Percentiles rank a stretch among this genome's conserved stretches.
phyloP scores from a whole-genome alignment of 1,140 invertebrate genomes.

The Dinothrombium tinctorium region DNA sequence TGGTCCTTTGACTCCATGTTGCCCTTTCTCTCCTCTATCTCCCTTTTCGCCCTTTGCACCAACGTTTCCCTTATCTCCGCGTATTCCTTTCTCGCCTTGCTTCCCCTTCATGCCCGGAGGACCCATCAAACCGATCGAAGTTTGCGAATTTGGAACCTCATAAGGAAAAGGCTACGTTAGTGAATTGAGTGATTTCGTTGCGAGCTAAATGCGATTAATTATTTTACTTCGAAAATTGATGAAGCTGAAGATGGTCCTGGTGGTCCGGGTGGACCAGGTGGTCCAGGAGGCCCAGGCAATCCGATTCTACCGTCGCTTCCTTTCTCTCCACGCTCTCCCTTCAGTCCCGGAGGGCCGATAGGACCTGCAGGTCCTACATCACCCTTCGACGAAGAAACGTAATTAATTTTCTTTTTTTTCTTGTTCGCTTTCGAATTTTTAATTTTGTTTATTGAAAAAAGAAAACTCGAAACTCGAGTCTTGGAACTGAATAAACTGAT shows the following conservation, averaged over 20 bases:
- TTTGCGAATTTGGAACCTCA: too few species aligned
- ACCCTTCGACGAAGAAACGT: too few species aligned
- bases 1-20: neutral
- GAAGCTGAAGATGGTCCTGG: neutral
- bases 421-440: too few species aligned
- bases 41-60: neutral
- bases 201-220: too few species aligned
- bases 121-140: too few species aligned
- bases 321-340: neutral
- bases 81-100: neutral
- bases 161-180: too few species aligned
- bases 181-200: too few species aligned
- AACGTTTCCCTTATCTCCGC: neutral
- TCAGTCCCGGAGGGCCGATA: neutral
- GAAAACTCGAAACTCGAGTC: too few species aligned
- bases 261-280: neutral
- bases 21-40: neutral
- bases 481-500: too few species aligned
- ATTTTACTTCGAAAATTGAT: neutral
- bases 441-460: too few species aligned
- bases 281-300: neutral
- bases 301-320: too few species aligned
- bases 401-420: too few species aligned
- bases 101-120: neutral
- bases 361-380: neutral